Evolutionary conservation across 2,888 invertebrate genomes (phyloP).

Genomic region (Rhimphoctona megacephalus): DNA sequence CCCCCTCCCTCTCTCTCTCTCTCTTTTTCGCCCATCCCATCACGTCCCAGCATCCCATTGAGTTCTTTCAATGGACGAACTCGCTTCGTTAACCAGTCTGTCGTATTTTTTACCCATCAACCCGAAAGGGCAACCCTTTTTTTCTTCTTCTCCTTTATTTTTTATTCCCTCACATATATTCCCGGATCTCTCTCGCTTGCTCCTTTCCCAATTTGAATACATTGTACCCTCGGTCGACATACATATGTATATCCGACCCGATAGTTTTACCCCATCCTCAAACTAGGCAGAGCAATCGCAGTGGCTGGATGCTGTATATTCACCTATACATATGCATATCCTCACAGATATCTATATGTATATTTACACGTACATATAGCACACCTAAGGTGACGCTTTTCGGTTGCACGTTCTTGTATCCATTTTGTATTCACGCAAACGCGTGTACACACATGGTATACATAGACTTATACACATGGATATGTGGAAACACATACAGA

Average conservation of each 20-base stretch:
- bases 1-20: slow-evolving; percentile 33
- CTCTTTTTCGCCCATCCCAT: slow-evolving; percentile 70
- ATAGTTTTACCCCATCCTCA: slow-evolving; percentile 76
- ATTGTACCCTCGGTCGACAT: slow-evolving; percentile 83
- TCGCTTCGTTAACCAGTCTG: slow-evolving; percentile 85
- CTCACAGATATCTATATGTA: slow-evolving; percentile 36
- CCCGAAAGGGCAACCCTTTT: slow-evolving; percentile 83
- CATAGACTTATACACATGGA: slow-evolving; percentile 25
- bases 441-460: slow-evolving; percentile 50
- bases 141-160: slow-evolving; percentile 52
- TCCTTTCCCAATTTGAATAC: slow-evolving; percentile 84
- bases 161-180: slow-evolving; percentile 59
- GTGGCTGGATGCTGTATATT: slow-evolving; percentile 47
- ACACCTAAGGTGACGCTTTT: slow-evolving; percentile 62
- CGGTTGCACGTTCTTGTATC: slow-evolving; percentile 45
- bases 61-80: slow-evolving; percentile 84
- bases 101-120: slow-evolving; percentile 84
- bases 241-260: slow-evolving; percentile 84
- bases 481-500: slow-evolving; percentile 29
- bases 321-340: slow-evolving; percentile 39
- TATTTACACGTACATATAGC: not conserved
- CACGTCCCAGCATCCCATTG: slow-evolving; percentile 83
- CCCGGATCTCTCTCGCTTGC: slow-evolving; percentile 45
- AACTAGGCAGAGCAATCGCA: slow-evolving; percentile 59
- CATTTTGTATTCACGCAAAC: slow-evolving; percentile 57